Base-by-base conservation (phyloP, 2,113 vertebrate genomes). In the Oostethus manadensis region DNA sequence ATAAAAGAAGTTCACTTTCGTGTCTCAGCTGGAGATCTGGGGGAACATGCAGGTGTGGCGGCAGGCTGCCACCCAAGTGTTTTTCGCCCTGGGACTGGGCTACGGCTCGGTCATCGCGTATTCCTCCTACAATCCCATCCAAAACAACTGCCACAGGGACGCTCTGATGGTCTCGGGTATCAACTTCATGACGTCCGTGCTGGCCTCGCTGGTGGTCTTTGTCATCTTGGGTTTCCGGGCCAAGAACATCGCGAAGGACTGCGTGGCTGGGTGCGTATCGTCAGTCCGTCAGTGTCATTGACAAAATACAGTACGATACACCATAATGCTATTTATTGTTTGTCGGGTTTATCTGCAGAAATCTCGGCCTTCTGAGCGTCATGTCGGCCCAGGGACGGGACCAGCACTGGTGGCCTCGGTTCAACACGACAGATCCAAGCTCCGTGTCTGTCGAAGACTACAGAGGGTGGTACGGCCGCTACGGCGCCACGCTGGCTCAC, bases 121-220 rank as follows among this genome's bases (percentile, higher is more conserved):
- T 85, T 99, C 97, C 61, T 98, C 95, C 86, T 99, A 98, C 90
- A 99, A 99, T 84, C 97, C 97, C 29, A 86, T 93, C 62, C 87
- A 98, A 84, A 99, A 99, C 88, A 99, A 99, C 90, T 99, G 97
- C 80, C 97, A 99, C 84, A 92, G 95, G 0, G 97, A 99, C 0
- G 94, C 97, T 1, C 86, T 94, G 1, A 90, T 98, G 2, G 97
- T 99, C 58, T 97, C 97, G 61, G 71, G 90, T 84, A 98, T 99
- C 87, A 99, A 99, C 85, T 97, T 99, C 85, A 94, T 98, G 90
- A 99, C 97, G 0, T 99, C 97, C 0, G 89, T 98, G 64, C 76
- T 99, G 81, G 97, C 97, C 64, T 95, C 96, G 0, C 89, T 99
- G 0, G 97, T 99, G 9, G 95, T 99, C 51, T 98, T 99, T 2